Evolutionary conservation across 2,888 invertebrate genomes (phyloP).

Genomic region (Pristionchus mayeri): DNA sequence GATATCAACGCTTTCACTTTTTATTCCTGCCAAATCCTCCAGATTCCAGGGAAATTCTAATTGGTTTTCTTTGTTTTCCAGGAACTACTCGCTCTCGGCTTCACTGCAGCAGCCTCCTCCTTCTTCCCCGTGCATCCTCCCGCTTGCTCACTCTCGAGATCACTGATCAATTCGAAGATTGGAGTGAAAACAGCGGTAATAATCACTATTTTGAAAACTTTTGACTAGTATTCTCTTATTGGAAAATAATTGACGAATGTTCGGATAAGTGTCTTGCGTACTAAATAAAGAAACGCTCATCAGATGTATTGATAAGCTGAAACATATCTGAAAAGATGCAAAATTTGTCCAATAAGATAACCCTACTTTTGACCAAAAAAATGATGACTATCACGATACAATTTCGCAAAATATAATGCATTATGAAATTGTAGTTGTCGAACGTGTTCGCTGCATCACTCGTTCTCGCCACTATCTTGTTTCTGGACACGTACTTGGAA

Average conservation of each 20-base stretch:
- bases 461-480: constrained; percentile 86
- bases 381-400: constrained; percentile 80
- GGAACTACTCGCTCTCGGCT: constrained; percentile 73
- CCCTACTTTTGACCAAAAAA: constrained; percentile 87
- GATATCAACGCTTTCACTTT: too few species aligned
- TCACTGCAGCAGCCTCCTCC: constrained; percentile 83
- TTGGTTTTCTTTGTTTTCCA: constrained; percentile 44
- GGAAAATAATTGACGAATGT: too few species aligned
- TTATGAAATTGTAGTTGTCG: constrained; percentile 79
- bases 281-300: constrained; percentile 85
- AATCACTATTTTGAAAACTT: too few species aligned
- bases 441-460: constrained; percentile 86
- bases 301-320: too few species aligned
- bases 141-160: constrained; percentile 79
- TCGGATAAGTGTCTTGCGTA: constrained; percentile 85
- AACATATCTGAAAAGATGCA: too few species aligned
- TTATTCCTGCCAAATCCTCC: too few species aligned
- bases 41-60: too few species aligned
- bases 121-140: constrained; percentile 79
- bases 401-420: too few species aligned
- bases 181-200: constrained; percentile 92
- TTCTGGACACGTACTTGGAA: constrained; percentile 81
- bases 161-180: constrained; percentile 86
- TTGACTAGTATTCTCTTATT: too few species aligned
- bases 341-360: too few species aligned